Evolutionary conservation across 2,797 vertebrate genomes (phyloP).

Genomic region (Kryptolebias ocellatus): DNA sequence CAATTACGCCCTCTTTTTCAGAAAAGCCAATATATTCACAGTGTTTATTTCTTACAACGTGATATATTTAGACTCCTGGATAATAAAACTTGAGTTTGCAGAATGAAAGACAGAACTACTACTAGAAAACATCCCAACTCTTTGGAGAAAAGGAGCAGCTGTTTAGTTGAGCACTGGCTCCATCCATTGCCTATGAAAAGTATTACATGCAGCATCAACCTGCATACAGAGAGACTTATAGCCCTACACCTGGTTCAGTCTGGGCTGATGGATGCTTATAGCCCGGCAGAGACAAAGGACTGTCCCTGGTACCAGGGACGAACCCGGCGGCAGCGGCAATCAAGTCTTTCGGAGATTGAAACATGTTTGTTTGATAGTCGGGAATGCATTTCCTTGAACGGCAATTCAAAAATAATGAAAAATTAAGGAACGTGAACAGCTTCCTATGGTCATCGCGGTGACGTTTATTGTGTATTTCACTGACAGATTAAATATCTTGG

Average conservation of each 20-base stretch:
- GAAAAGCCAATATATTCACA: too few species aligned
- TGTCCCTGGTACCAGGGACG: slow-evolving; percentile 6
- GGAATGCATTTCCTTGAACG: slow-evolving; percentile 37
- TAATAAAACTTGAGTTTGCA: background rate
- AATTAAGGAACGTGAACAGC: slow-evolving; percentile 25
- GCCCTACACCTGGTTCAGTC: slow-evolving; percentile 65
- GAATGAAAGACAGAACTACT: background rate
- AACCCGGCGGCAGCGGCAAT: slow-evolving; percentile 1
- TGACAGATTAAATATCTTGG: background rate
- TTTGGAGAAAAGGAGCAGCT: background rate
- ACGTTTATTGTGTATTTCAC: background rate
- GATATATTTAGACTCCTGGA: background rate
- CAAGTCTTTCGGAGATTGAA: background rate
- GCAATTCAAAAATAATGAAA: slow-evolving; percentile 33
- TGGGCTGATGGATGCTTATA: slow-evolving; percentile 54
- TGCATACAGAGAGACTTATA: slow-evolving; percentile 21
- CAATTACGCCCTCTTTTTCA: background rate
- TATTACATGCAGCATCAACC: slow-evolving; percentile 64
- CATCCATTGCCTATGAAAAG: slow-evolving; percentile 54
- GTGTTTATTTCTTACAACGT: too few species aligned
- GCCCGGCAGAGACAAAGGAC: slow-evolving; percentile 37
- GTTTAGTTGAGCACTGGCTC: slow-evolving; percentile 61
- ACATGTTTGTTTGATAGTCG: slow-evolving; percentile 5
- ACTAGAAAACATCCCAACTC: background rate
- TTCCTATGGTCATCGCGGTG: slow-evolving; percentile 5